These are phyloP conservation scores for Mus caroli DNA, from an alignment of 2,797 vertebrate genomes.

Conservation along the genomic window DNA sequence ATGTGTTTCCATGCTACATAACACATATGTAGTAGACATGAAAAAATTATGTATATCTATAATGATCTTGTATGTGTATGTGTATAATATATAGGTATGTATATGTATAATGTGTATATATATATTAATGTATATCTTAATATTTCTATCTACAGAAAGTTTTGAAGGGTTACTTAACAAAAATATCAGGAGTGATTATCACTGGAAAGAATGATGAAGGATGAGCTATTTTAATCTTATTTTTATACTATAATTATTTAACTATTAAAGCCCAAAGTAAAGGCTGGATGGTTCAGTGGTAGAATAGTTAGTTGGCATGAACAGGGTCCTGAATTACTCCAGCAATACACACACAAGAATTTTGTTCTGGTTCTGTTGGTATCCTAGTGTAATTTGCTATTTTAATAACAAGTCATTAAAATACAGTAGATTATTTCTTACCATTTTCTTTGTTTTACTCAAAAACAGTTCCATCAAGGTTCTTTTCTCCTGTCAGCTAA, in stretches of 20 bases:
- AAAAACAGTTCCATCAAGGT: slow-evolving; percentile 79
- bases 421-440: slow-evolving; percentile 23
- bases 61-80: neutral
- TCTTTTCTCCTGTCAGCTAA: slow-evolving; percentile 69
- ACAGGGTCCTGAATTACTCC: neutral
- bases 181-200: slow-evolving; percentile 9
- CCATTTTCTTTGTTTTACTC: slow-evolving; percentile 53
- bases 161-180: slow-evolving; percentile 4
- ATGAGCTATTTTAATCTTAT: slow-evolving; percentile 33
- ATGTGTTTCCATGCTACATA: neutral
- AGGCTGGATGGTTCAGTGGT: neutral
- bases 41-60: neutral
- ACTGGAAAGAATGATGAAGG: slow-evolving; percentile 10
- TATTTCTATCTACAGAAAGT: slow-evolving; percentile 25
- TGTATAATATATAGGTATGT: neutral
- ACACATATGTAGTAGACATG: neutral
- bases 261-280: neutral
- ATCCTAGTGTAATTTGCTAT: slow-evolving; percentile 10
- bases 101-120: neutral
- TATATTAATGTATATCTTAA: neutral
- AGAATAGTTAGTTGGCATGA: neutral
- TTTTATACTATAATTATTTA: slow-evolving; percentile 14
- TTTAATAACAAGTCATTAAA: neutral
- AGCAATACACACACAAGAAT: neutral
- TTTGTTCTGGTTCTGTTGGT: slow-evolving; percentile 19